A percentile compares a stretch with the other conserved stretches of the same genome.
Conservation (phyloP, 2,113 vertebrate genomes). For the Raphicerus campestris region DNA sequence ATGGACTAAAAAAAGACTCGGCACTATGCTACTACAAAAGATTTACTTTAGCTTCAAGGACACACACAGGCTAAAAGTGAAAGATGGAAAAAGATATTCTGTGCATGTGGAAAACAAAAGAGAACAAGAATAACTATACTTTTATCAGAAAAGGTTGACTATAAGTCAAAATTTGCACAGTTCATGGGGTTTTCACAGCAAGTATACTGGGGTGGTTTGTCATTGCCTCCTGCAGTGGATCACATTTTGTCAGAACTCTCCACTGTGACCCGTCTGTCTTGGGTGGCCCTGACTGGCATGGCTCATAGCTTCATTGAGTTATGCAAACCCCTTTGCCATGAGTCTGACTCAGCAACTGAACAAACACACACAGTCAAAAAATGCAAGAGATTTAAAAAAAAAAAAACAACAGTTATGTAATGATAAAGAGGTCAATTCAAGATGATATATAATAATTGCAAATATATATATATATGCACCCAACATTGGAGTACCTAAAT, state of each 20-base stretch:
- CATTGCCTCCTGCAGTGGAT: neutral
- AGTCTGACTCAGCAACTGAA: neutral
- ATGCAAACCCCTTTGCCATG: neutral
- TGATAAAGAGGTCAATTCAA: neutral
- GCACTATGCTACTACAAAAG: neutral
- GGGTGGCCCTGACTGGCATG: neutral
- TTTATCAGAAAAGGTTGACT: neutral
- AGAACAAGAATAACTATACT: no score
- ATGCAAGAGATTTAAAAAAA: neutral
- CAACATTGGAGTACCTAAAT: neutral
- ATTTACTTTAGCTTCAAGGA: neutral
- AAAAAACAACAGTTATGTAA: neutral
- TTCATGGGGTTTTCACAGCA: neutral
- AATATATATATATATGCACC: neutral
- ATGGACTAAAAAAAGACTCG: neutral
- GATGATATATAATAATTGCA: neutral
- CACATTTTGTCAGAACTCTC: neutral
- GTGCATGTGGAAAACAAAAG: neutral
- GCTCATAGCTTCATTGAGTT: neutral
- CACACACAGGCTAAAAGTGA: neutral
- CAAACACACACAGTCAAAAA: neutral
- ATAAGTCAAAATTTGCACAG: neutral
- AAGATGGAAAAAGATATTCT: neutral
- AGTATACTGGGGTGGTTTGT: neutral
- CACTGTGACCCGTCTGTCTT: neutral